A percentile compares a stretch with the other conserved stretches of the same genome.
Evolutionary conservation across 2,797 vertebrate species (phyloP).

Genomic region (Rousettus madagascariensis): DNA sequence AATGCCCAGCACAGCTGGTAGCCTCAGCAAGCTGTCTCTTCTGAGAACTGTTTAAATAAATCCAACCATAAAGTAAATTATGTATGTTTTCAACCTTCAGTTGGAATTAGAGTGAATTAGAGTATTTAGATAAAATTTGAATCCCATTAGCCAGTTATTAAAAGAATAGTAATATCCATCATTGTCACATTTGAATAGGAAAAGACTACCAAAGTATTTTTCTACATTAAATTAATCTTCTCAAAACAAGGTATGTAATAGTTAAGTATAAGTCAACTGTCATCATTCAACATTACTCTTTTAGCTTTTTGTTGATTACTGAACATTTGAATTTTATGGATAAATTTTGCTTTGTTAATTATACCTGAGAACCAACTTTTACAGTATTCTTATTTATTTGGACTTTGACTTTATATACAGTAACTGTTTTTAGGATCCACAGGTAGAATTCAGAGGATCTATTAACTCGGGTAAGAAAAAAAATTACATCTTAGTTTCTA

Average conservation of each 20-base stretch:
- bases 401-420: not conserved
- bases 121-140: conserved; percentile 57
- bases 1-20: conserved; percentile 24
- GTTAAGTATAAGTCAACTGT: not conserved
- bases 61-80: conserved; percentile 44
- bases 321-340: conserved; percentile 1
- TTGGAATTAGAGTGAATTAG: conserved; percentile 43
- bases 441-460: not conserved
- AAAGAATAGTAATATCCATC: not conserved
- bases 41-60: conserved; percentile 56
- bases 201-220: not conserved
- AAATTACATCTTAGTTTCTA: conserved; percentile 2
- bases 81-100: conserved; percentile 27
- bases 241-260: not conserved
- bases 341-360: not conserved
- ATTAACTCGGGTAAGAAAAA: not conserved
- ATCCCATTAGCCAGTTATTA: conserved; percentile 42
- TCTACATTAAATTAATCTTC: not conserved
- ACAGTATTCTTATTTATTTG: not conserved
- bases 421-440: not conserved
- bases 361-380: not conserved
- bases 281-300: not conserved
- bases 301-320: not conserved
- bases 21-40: not conserved
- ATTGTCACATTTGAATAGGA: conserved; percentile 1